These are phyloP conservation scores for Aphaenogaster floridana DNA, from an alignment of 1,140 invertebrate genomes.

Conservation along the genomic window DNA sequence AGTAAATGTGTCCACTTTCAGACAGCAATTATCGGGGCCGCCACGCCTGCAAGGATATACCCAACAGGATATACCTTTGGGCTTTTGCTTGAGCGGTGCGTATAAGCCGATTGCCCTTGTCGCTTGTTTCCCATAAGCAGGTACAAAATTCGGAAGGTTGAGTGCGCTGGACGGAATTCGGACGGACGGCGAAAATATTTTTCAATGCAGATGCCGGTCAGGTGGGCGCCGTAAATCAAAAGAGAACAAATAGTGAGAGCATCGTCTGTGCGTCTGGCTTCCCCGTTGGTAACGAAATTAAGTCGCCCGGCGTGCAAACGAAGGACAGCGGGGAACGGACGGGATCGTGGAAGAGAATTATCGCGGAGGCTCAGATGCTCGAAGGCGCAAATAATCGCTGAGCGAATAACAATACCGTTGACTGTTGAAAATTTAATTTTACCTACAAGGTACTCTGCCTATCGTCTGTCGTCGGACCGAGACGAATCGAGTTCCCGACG, in stretches of 20 bases:
- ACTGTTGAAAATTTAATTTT: conserved; percentile 44
- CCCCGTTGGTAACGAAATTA: conserved; percentile 3
- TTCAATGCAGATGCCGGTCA: conserved; percentile 36
- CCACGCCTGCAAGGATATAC: not conserved
- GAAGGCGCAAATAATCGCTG: conserved; percentile 31
- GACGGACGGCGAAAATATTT: conserved; percentile 28
- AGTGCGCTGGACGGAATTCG: conserved; percentile 13
- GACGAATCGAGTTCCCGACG: not conserved
- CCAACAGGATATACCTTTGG: not conserved
- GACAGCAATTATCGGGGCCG: not conserved
- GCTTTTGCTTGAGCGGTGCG: not conserved
- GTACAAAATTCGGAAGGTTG: conserved; percentile 18
- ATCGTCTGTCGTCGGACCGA: not conserved
- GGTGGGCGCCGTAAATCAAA: conserved; percentile 50
- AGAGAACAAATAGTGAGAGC: conserved; percentile 30
- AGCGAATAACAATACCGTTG: conserved; percentile 26
- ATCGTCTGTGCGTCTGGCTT: conserved; percentile 15
- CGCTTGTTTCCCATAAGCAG: not conserved
- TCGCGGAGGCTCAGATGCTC: conserved; percentile 23
- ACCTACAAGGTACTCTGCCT: no score
- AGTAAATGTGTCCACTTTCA: conserved; percentile 14
- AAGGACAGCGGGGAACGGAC: not conserved
- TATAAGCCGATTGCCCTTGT: conserved; percentile 27
- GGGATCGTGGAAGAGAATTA: conserved; percentile 15
- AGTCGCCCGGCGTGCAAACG: conserved; percentile 10